Conservation (phyloP, 2,113 vertebrate species). For the Ammospiza nelsoni region DNA sequence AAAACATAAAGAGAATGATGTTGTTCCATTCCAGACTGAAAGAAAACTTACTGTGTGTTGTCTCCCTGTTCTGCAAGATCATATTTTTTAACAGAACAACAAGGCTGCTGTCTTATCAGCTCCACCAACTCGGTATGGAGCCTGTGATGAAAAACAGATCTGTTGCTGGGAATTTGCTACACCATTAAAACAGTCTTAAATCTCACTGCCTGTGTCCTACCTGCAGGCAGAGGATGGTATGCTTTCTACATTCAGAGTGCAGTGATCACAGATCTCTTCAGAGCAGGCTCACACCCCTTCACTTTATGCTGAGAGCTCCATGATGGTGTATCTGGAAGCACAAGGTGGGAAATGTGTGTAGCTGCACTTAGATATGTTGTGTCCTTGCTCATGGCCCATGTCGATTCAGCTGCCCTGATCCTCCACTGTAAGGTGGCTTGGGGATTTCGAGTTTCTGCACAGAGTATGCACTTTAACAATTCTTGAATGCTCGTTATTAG, state of each 20-base stretch:
- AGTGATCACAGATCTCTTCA: conserved; percentile 36
- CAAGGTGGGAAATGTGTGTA: not conserved
- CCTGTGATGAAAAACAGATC: not conserved
- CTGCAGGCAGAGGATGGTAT: conserved; percentile 23
- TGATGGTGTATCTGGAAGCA: conserved; percentile 10
- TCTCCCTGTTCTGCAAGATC: not conserved
- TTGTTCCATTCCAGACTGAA: not conserved
- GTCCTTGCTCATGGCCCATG: not conserved
- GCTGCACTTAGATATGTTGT: rapidly evolving
- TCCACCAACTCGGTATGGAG: not conserved
- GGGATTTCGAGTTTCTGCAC: not conserved
- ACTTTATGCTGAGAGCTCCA: conserved; percentile 46
- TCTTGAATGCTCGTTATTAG: not conserved
- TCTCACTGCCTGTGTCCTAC: not conserved
- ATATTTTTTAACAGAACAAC: not conserved
- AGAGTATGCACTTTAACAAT: not conserved
- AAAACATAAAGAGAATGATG: not conserved
- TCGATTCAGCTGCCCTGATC: not conserved
- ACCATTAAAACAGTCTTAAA: not conserved
- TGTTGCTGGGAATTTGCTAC: not conserved
- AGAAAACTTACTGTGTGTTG: not conserved
- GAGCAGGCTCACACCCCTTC: conserved; percentile 29
- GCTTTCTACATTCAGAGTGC: not conserved
- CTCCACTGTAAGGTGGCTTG: not conserved
- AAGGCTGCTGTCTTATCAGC: not conserved